Evolutionary conservation across 2,113 vertebrate genomes (phyloP), one percentile per base, ranked within the genome.

Genomic region (Trinectes maculatus): DNA sequence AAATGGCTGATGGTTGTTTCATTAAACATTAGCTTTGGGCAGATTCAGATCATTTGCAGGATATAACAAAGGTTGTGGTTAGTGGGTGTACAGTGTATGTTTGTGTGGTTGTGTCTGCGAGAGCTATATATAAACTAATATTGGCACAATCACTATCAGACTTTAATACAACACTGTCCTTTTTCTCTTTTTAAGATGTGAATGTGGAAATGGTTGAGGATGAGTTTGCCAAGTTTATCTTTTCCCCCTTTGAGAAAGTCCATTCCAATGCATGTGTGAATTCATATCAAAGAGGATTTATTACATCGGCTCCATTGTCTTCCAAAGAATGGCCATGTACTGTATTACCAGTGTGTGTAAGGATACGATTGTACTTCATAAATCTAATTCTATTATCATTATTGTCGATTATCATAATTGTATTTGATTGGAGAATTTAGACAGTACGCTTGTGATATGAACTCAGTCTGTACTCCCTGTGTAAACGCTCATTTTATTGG

Each of bases 161-260:
- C 59, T 80, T 53, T 62, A 74, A 66, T 47, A 63, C 61, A 77
- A 62, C 74, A 67, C 26, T 65, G 24, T 48, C 71, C 49, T 74
- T 40, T 67, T 59, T 71, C 34, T 54, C 53, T 61, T 80, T 60
- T 57, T 46, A 44, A 68, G 53, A 71, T 81, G 21, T 37, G 18
- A 49, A 66, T 84, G 68, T 62, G 60, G 55, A 49, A 76, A 65
- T 3, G 57, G 24, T 43, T n/a, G 44, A 33, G 70, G 63, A 55
- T 72, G 64, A 77, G 74, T 61, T 42, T 37, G 55, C 43, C 1
- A 43, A 55, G 53, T 82, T 85, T 71, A 76, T 73, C 66, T 82
- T 77, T 67, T 13, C 19, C 70, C 60, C 64, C 74, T 78, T 71
- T 5, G 52, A 80, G 66, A 75, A 48, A 55, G 42, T 7, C 37